phyloP scores from a whole-genome alignment of 2,888 invertebrate species.

The Macrostomum cliftonense region DNA sequence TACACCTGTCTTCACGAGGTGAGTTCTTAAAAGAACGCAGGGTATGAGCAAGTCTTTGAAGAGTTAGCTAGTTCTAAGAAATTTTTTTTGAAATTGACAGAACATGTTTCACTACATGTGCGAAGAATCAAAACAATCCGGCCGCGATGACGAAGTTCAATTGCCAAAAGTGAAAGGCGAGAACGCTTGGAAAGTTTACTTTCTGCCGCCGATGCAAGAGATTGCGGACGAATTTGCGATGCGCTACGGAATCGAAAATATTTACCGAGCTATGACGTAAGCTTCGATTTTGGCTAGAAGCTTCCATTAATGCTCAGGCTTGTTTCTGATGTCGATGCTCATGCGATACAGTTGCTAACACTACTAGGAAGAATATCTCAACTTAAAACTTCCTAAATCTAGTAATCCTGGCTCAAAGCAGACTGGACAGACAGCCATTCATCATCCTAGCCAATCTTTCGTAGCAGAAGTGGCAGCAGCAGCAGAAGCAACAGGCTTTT shows the following conservation, averaged over 20 bases:
- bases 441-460: too few species aligned
- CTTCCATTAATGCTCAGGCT: slow-evolving; percentile 1
- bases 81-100: slow-evolving; percentile 23
- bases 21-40: slow-evolving; percentile 9
- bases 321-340: too few species aligned
- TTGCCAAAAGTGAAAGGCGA: slow-evolving; percentile 66
- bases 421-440: too few species aligned
- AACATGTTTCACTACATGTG: slow-evolving; percentile 94
- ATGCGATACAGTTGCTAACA: too few species aligned
- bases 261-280: slow-evolving; percentile 97
- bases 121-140: slow-evolving; percentile 43
- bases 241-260: slow-evolving; percentile 96
- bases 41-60: too few species aligned
- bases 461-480: too few species aligned
- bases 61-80: too few species aligned
- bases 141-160: slow-evolving; percentile 46
- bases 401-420: too few species aligned
- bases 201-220: slow-evolving; percentile 90
- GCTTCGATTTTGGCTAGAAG: slow-evolving; percentile 31
- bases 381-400: too few species aligned
- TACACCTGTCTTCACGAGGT: slow-evolving; percentile 93
- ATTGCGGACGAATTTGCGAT: slow-evolving; percentile 98
- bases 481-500: too few species aligned
- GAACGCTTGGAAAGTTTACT: slow-evolving; percentile 93
- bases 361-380: too few species aligned